Evolutionary conservation across 2,797 vertebrate genomes (phyloP).

Genomic region (Sebastolobus alascanus): DNA sequence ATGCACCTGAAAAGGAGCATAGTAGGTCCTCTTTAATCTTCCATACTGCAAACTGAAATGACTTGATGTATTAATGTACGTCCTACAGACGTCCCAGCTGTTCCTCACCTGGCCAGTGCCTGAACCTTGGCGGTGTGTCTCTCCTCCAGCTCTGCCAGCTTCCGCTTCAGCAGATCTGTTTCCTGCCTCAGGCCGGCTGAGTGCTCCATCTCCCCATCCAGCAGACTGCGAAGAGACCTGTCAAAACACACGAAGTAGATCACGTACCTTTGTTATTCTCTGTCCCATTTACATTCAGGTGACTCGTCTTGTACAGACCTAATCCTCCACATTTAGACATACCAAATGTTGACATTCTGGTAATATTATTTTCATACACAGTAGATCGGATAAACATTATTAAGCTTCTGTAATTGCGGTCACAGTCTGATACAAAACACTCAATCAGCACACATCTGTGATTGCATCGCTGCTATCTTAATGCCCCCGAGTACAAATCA

Average conservation of each 20-base stretch:
- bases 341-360: slow-evolving; percentile 3
- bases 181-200: slow-evolving; percentile 94
- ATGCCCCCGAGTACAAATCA: slow-evolving; percentile 27
- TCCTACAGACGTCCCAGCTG: not conserved
- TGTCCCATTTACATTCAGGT: slow-evolving; percentile 4
- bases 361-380: slow-evolving; percentile 30
- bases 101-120: slow-evolving; percentile 91
- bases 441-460: slow-evolving; percentile 49
- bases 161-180: slow-evolving; percentile 89
- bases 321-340: slow-evolving; percentile 1
- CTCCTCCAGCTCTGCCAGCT: slow-evolving; percentile 92
- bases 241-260: not conserved
- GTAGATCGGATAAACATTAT: slow-evolving; percentile 38
- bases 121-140: slow-evolving; percentile 92
- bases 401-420: slow-evolving; percentile 43
- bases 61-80: not conserved
- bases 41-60: not conserved
- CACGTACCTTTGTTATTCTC: not conserved
- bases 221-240: slow-evolving; percentile 94
- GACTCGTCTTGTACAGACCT: not conserved
- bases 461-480: slow-evolving; percentile 30
- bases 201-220: slow-evolving; percentile 98
- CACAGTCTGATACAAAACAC: slow-evolving; percentile 31
- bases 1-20: too few species aligned
- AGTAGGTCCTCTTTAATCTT: not conserved